A percentile compares a stretch with the other conserved stretches of the same genome.
These are phyloP conservation scores for Coptotermes formosanus DNA, from an alignment of 1,140 invertebrate species.

Conservation along the genomic window DNA sequence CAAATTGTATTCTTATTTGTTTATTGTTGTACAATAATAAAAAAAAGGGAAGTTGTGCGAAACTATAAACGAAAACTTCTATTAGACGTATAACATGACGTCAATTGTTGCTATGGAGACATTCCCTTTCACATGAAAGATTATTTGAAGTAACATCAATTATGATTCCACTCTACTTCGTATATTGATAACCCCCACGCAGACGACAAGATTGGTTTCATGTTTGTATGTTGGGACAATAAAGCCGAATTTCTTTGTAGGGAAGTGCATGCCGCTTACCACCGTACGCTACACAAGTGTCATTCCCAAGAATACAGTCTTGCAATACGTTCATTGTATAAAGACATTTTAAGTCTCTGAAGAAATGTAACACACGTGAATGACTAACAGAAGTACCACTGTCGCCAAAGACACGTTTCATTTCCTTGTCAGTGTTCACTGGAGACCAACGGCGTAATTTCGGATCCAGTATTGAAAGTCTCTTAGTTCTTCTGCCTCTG, in stretches of 20 bases:
- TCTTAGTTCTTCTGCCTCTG: too few species aligned
- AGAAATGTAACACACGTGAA: too few species aligned
- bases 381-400: too few species aligned
- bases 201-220: background rate
- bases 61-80: conserved; percentile 9
- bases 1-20: conserved; percentile 11
- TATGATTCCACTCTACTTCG: background rate
- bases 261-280: too few species aligned
- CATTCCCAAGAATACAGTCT: too few species aligned
- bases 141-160: background rate
- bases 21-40: background rate
- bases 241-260: background rate
- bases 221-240: background rate
- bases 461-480: too few species aligned
- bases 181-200: background rate
- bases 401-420: too few species aligned
- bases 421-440: too few species aligned
- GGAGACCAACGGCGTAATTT: too few species aligned
- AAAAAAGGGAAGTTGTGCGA: background rate
- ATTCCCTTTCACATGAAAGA: background rate
- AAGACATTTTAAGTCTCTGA: too few species aligned
- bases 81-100: background rate
- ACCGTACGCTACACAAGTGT: too few species aligned
- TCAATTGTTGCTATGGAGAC: conserved; percentile 2
- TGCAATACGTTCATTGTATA: too few species aligned